These are phyloP conservation scores for Morus bassanus DNA, from an alignment of 2,797 vertebrate species.

Conservation along the genomic window DNA sequence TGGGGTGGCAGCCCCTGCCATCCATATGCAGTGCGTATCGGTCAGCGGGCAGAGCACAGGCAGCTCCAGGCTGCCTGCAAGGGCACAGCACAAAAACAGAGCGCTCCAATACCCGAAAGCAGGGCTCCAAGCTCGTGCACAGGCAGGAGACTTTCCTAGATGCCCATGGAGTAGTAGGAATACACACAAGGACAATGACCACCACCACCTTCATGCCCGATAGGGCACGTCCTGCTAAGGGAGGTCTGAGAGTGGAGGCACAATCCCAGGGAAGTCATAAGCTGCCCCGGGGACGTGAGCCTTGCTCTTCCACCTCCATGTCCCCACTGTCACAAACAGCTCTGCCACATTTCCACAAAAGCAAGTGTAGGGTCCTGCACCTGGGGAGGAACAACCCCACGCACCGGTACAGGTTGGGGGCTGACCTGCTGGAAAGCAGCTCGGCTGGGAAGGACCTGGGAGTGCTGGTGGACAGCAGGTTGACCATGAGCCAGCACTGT, in stretches of 20 bases:
- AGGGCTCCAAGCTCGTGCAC: rapidly evolving
- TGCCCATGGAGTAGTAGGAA: background rate
- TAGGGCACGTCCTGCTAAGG: background rate
- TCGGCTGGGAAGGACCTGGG: no score
- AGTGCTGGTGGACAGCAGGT: no score
- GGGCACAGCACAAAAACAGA: background rate
- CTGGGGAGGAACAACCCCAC: no score
- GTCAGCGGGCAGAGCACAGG: background rate
- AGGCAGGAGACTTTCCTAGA: background rate
- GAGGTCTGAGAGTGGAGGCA: background rate
- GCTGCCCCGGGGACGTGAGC: rapidly evolving
- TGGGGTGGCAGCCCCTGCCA: background rate
- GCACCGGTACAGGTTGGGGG: no score
- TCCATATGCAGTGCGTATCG: rapidly evolving
- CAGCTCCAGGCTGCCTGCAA: background rate
- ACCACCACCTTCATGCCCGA: background rate
- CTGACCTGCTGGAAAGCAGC: no score
- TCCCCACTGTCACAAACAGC: background rate
- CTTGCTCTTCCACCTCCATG: background rate
- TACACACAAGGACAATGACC: background rate
- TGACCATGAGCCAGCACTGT: no score
- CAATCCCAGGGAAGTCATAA: background rate
- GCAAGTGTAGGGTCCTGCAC: no score
- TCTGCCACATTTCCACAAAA: background rate
- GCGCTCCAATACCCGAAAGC: rapidly evolving